A percentile compares a stretch with the other conserved stretches of the same genome.
Conservation (phyloP, 2,797 vertebrate genomes). For the Rhynchotus rufescens region DNA sequence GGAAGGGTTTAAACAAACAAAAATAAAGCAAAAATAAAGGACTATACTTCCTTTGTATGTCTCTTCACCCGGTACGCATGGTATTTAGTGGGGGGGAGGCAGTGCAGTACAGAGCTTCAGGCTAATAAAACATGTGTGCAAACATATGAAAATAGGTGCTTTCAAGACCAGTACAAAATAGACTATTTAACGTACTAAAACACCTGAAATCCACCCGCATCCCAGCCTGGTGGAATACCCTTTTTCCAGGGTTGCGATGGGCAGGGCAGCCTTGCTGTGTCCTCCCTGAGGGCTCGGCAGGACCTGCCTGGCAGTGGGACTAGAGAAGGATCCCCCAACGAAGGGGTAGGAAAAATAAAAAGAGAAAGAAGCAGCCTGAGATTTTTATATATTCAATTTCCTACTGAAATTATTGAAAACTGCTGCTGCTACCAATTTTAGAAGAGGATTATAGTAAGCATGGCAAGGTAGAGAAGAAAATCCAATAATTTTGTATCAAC, state of each 20-base stretch:
- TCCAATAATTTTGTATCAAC: background rate
- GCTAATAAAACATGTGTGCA: background rate
- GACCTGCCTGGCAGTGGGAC: background rate
- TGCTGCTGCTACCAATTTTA: background rate
- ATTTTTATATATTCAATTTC: background rate
- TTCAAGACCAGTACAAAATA: background rate
- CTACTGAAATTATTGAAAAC: background rate
- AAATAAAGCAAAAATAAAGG: conserved; percentile 19
- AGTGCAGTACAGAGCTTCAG: background rate
- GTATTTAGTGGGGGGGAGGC: background rate
- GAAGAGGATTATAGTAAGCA: background rate
- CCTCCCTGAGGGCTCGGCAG: background rate
- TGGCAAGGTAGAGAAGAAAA: conserved; percentile 19
- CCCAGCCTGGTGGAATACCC: background rate
- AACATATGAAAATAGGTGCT: background rate
- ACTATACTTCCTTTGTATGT: background rate
- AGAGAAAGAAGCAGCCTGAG: background rate
- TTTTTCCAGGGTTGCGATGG: background rate
- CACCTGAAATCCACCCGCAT: background rate
- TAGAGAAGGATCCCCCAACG: background rate
- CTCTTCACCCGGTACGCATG: background rate
- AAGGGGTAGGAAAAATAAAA: background rate
- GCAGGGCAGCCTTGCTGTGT: rapidly evolving
- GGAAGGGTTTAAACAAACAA: conserved; percentile 28
- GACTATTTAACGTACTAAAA: background rate